phyloP scores from a whole-genome alignment of 2,888 invertebrate species.

The Aspidiotus destructor region DNA sequence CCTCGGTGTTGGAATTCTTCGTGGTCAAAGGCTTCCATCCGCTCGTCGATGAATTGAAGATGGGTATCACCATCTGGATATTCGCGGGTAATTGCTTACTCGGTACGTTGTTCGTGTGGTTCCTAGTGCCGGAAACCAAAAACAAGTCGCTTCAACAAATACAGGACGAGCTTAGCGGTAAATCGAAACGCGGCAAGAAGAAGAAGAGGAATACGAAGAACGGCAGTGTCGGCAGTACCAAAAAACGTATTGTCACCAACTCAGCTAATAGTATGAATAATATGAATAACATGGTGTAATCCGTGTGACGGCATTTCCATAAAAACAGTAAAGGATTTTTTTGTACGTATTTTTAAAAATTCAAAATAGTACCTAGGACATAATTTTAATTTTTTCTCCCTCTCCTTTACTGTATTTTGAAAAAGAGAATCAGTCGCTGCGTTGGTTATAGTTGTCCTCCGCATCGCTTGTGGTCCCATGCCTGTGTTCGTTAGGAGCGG shows the following conservation, averaged over 20 bases:
- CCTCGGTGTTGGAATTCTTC: conserved; percentile 42
- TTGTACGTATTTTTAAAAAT: too few relatives aligned
- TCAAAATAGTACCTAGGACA: too few relatives aligned
- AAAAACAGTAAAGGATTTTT: not conserved
- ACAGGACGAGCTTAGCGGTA: conserved; percentile 35
- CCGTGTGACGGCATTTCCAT: not conserved
- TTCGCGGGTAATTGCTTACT: conserved; percentile 35
- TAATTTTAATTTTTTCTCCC: too few relatives aligned
- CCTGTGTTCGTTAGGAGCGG: too few relatives aligned
- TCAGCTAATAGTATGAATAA: not conserved
- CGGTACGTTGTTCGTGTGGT: conserved; percentile 35
- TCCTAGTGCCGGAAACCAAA: conserved; percentile 36
- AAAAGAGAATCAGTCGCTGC: too few relatives aligned
- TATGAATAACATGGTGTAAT: conserved; percentile 7
- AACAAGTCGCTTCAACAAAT: conserved; percentile 35
- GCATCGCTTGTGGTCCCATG: too few relatives aligned
- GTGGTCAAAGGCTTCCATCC: conserved; percentile 49
- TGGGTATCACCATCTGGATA: conserved; percentile 35
- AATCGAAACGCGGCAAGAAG: conserved; percentile 24
- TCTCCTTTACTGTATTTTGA: too few relatives aligned
- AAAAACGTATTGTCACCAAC: conserved; percentile 28
- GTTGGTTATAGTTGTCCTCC: too few relatives aligned
- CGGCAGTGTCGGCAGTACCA: conserved; percentile 12
- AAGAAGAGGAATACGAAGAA: conserved; percentile 1
- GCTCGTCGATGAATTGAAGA: conserved; percentile 42